Conservation (phyloP, 2,888 invertebrate species). For the Sesia bembeciformis region DNA sequence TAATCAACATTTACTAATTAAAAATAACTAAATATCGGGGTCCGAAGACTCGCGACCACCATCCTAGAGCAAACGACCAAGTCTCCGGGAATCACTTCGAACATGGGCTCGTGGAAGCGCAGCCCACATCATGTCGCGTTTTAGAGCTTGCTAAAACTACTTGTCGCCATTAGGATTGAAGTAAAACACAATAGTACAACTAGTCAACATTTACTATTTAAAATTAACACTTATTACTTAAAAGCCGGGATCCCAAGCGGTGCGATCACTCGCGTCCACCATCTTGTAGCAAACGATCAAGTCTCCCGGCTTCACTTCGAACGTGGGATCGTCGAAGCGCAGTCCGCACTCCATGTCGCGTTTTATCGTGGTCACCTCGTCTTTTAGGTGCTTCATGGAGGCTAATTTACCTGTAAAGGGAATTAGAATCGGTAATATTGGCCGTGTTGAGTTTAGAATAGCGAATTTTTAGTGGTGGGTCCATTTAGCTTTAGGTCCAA, state of each 20-base stretch:
- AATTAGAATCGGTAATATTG: too few species aligned
- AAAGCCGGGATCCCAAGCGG: constrained; percentile 92
- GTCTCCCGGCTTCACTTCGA: constrained; percentile 84
- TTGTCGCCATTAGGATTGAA: too few species aligned
- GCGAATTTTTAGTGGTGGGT: too few species aligned
- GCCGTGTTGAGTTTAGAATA: too few species aligned
- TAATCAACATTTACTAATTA: too few species aligned
- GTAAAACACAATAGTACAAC: too few species aligned
- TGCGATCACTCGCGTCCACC: constrained; percentile 76
- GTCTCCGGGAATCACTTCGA: too few species aligned
- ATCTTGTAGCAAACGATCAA: constrained; percentile 83
- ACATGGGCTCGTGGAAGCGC: too few species aligned
- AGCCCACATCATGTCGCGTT: too few species aligned
- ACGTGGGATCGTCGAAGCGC: constrained; percentile 76
- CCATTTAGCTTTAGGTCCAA: too few species aligned
- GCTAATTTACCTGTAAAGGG: constrained; percentile 76
- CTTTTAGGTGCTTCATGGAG: constrained; percentile 92
- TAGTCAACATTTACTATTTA: background rate
- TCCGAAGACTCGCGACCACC: constrained; percentile 83
- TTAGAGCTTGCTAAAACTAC: too few species aligned
- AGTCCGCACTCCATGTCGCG: constrained; percentile 93
- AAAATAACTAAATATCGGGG: constrained; percentile 80
- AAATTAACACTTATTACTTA: constrained; percentile 34
- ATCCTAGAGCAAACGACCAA: constrained; percentile 81
- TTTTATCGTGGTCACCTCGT: constrained; percentile 88